Conservation (phyloP, 2,797 vertebrate genomes). For the Schizopygopsis malacanthus region DNA sequence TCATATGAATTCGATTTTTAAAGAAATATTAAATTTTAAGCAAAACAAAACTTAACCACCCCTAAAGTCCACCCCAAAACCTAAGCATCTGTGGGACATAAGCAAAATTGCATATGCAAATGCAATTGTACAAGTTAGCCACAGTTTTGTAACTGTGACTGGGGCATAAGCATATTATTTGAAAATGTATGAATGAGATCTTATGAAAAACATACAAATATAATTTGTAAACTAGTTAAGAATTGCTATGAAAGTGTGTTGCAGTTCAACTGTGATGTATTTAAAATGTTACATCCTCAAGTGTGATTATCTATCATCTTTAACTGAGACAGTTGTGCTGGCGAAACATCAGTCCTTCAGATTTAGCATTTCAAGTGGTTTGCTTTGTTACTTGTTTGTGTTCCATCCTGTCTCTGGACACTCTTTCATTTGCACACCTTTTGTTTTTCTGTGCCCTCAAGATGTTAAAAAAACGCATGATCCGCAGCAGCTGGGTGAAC, state of each 20-base stretch:
- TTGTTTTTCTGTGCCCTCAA: conserved; percentile 48
- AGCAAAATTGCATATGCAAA: neutral
- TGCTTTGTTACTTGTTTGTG: conserved; percentile 34
- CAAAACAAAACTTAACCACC: neutral
- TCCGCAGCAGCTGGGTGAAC: conserved; percentile 43
- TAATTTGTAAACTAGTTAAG: neutral
- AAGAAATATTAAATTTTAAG: neutral
- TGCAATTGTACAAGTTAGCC: neutral
- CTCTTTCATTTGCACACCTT: conserved; percentile 45
- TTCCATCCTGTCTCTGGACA: conserved; percentile 46
- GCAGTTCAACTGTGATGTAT: neutral
- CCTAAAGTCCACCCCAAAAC: neutral
- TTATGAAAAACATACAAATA: neutral
- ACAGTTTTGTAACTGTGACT: neutral
- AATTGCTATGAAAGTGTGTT: neutral
- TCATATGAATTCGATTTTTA: no score
- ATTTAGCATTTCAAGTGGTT: conserved; percentile 34
- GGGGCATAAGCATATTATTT: neutral
- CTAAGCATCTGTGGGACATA: neutral
- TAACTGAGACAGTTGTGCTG: conserved; percentile 17
- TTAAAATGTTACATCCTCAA: neutral
- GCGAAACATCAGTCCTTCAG: conserved; percentile 28
- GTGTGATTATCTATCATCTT: neutral
- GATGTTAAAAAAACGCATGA: conserved; percentile 34
- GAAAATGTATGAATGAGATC: neutral